Evolutionary conservation across 2,113 vertebrate species (phyloP).

Genomic region (Benitochromis conjunctus): DNA sequence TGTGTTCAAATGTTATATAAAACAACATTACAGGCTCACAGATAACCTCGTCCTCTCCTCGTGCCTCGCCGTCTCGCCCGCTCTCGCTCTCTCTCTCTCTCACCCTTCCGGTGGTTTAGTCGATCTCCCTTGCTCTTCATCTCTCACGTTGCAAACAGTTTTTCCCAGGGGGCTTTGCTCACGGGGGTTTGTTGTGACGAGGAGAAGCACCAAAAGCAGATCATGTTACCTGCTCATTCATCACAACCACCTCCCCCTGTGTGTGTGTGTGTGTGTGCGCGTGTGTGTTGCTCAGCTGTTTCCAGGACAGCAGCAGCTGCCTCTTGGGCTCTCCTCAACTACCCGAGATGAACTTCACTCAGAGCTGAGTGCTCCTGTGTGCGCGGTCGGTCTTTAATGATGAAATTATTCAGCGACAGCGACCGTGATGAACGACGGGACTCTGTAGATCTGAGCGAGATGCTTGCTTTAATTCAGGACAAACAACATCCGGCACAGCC

Average conservation of each 20-base stretch:
- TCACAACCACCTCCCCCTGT: not conserved
- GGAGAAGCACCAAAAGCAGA: constrained; percentile 4
- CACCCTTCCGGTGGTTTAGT: not conserved
- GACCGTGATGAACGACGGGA: accelerated
- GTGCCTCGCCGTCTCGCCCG: not conserved
- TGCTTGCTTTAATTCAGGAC: accelerated
- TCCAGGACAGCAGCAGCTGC: constrained; percentile 24
- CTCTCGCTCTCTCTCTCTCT: not conserved
- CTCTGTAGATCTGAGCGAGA: not conserved
- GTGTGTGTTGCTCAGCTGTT: not conserved
- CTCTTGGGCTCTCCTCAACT: not conserved
- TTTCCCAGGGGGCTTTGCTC: constrained; percentile 25
- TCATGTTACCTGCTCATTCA: constrained; percentile 17
- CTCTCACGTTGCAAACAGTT: not conserved
- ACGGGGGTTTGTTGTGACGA: constrained; percentile 18
- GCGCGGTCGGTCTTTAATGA: accelerated
- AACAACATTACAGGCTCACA: not conserved
- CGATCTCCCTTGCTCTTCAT: not conserved
- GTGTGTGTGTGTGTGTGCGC: accelerated
- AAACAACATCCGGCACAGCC: not conserved
- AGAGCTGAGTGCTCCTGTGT: not conserved
- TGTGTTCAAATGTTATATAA: not conserved
- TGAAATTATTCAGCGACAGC: not conserved
- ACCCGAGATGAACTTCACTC: constrained; percentile 2
- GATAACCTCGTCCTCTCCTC: not conserved